A percentile compares a stretch with the other conserved stretches of the same genome.
These are phyloP conservation scores for Phragmatobia fuliginosa DNA, from an alignment of 2,888 invertebrate genomes.

Conservation along the genomic window DNA sequence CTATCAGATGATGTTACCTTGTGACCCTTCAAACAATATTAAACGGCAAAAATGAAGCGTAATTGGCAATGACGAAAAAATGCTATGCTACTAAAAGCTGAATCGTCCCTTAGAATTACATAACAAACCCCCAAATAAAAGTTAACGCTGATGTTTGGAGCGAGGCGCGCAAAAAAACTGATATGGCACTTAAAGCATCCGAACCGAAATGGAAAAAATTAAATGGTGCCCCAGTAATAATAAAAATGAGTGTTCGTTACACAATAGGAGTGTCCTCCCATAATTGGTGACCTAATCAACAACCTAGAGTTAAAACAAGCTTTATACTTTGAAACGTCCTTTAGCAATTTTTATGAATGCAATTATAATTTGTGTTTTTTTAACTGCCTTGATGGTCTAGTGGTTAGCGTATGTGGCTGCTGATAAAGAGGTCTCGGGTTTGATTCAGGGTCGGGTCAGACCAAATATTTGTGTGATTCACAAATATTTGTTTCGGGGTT, in stretches of 20 bases:
- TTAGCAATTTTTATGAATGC: conserved; percentile 2
- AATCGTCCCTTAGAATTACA: conserved; percentile 30
- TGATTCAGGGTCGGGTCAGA: no score
- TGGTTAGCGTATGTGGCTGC: no score
- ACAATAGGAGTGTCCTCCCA: conserved; percentile 68
- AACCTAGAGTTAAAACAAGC: conserved; percentile 21
- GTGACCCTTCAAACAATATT: conserved; percentile 17
- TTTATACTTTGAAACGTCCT: conserved; percentile 10
- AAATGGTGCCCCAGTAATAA: conserved; percentile 67
- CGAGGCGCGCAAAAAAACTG: conserved; percentile 43
- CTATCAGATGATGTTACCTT: conserved; percentile 13
- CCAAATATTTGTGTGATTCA: no score
- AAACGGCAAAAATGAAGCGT: conserved; percentile 9
- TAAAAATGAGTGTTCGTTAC: conserved; percentile 72
- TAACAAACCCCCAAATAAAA: conserved; percentile 45
- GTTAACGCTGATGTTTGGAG: conserved; percentile 38
- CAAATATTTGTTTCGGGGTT: no score
- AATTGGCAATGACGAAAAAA: conserved; percentile 21
- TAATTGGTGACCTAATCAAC: conserved; percentile 52
- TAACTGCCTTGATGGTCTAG: no score
- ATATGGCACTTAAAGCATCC: conserved; percentile 60
- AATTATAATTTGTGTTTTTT: conserved; percentile 8
- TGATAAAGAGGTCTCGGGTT: no score
- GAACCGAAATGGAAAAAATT: conserved; percentile 68
- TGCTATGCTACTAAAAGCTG: conserved; percentile 23